phyloP scores from a whole-genome alignment of 2,888 invertebrate genomes.

The Ligdia adustata region DNA sequence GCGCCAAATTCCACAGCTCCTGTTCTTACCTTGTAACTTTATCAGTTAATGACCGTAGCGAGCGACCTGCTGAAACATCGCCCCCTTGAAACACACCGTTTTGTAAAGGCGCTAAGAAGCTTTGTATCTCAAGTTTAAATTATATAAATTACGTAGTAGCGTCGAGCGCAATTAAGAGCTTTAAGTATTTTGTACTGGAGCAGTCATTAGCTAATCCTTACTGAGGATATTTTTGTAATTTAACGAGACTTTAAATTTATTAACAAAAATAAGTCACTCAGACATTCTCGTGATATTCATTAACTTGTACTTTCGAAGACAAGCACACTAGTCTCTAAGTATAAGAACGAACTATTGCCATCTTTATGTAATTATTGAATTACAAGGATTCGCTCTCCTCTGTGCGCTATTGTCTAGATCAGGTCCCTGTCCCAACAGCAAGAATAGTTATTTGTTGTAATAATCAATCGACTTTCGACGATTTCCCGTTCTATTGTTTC shows the following conservation, averaged over 20 bases:
- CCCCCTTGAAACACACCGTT: slow-evolving; percentile 30
- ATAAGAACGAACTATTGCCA: too few species aligned
- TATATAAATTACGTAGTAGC: neutral
- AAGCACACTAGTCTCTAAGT: too few species aligned
- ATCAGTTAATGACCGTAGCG: slow-evolving; percentile 41
- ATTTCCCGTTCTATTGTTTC: slow-evolving; percentile 3
- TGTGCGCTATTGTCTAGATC: too few species aligned
- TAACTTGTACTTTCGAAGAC: too few species aligned
- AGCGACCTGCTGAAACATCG: slow-evolving; percentile 28
- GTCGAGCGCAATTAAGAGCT: neutral
- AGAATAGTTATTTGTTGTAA: too few species aligned
- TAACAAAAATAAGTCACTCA: too few species aligned
- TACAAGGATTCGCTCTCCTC: too few species aligned
- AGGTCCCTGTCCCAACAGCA: too few species aligned
- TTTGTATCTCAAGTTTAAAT: neutral
- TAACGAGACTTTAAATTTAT: too few species aligned
- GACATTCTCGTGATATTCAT: too few species aligned
- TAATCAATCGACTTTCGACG: neutral
- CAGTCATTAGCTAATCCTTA: neutral
- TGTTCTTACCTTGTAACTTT: slow-evolving; percentile 52
- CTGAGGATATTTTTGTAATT: too few species aligned
- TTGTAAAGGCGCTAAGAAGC: slow-evolving; percentile 19
- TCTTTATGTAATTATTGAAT: too few species aligned
- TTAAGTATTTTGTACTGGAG: neutral
- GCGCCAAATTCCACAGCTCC: slow-evolving; percentile 35